Base-by-base conservation (phyloP, 1,140 invertebrate genomes). In the Pogonomyrmex barbatus region DNA sequence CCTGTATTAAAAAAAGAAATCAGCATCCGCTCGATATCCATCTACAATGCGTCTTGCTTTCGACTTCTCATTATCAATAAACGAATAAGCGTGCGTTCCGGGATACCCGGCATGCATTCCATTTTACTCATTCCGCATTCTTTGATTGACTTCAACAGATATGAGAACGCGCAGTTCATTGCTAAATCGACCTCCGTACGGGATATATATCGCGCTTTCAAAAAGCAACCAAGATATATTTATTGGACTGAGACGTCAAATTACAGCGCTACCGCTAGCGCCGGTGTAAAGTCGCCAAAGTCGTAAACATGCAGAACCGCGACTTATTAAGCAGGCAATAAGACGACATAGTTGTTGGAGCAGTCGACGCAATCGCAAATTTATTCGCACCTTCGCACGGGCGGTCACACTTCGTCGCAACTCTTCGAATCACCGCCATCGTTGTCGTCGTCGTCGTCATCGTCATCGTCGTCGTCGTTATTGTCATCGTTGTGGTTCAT, bases 371-470 rank as follows among this genome's bases (percentile, higher is more conserved):
- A 63, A 84, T 84, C 81, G 81, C 58, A 85, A 78, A 78, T 73
- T 83, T 75, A 83, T 75, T 83, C 68, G 17, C 79, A 52, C 78
- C 45, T 76, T 76, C 71, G 71, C 79, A 58, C 78, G 65, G 78
- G 36, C 78, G 78, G 63, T 81, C 52, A 52, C 33, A 17, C 33
- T 39, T 24, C 9, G 33, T 17, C n/a, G 33, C 68, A 73, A 24
- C 42, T 45, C 36, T 39, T 5, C 47, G 14, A 52, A 4, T 67
- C 39, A 30, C 17, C 56, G 17, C 8, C 56, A 14, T 42, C 71
- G 17, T 42, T 36, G 24, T 67, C 14, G 42, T 62, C 14, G 24
- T 63, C 33, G 47, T 56, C n/a, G 24, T 56, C 39, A 30, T 60
- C 67, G 36, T 50, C 9, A 6, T 82, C 30, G 52, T 58, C 36